Base-by-base conservation (phyloP, 2,797 vertebrate genomes). In the Adrianichthys oophorus region DNA sequence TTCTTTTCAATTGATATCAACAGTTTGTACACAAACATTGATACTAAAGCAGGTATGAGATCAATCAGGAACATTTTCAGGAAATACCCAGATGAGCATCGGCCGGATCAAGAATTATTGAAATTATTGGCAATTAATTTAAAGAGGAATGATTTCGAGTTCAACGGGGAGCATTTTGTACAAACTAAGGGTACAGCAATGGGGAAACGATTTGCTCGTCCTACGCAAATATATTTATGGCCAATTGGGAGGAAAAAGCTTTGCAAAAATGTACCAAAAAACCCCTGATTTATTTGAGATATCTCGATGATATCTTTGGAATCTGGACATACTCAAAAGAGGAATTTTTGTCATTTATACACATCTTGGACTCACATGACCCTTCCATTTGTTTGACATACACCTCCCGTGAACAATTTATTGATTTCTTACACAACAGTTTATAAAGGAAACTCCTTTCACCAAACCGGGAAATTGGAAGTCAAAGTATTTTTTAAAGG, bases 331-430 rank as follows among this genome's bases (percentile, higher is more conserved):
- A n/a, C 7, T 17, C 16, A 2, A 17, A 17, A 7, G 16, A 44
- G 7, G 16, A 44, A 7, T 17, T 8, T 7, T 5, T 17, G 5
- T 1, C 5, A 12, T 56, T 56, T 12, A 19, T 56, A 0, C 4
- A 21, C 0, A 46, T 32, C 4, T 10, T 56, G 6, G 14, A 56
- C 4, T 21, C 26, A 0, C 17, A 47, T 23, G 29, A 40, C 4
- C 29, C 29, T 0, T 56, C 44, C 0, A 56, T 56, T 10, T 5
- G 4, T 6, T 6, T 47, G 15, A 47, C 37, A 40, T 47, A 19
- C 0, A 32, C 13, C 1, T 1, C 16, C 2, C 5, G 21, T 18
- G 2, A 32, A 0, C 13, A 40, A 1, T 47, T 13, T 2, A n/a
- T 56, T 0, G 10, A 47, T 12, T 56, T 47, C 19, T 1, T 56